Base-by-base conservation (phyloP, 2,113 vertebrate genomes). In the Thermophis baileyi region DNA sequence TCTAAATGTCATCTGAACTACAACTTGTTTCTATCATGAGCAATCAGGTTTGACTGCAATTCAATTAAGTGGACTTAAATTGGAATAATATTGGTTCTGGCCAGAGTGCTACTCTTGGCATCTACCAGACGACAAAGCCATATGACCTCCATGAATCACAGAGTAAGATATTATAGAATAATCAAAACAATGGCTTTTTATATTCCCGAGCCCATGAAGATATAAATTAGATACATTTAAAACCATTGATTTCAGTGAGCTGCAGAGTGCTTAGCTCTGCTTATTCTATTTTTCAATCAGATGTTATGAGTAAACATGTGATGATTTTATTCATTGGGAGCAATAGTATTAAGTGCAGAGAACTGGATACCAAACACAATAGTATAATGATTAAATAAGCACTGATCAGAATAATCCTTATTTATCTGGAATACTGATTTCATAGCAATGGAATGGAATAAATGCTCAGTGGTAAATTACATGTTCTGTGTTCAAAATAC, bases 51-150 rank as follows among this genome's bases (percentile, higher is more conserved):
- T 92, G 93, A 92, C 30, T 94, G 24, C 55, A 90, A 86, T 91
- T 92, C 22, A 44, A 25, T 94, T 86, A 85, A 87, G 57, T 91
- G 85, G 93, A 94, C 89, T 94, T 94, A 93, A 63, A 69, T 0
- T 6, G 95, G 24, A 55, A 27, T 90, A 87, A 60, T 89, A 81
- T 89, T 91, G 88, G 47, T 91, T 93, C 94, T 92, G 89, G n/a
- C 40, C 88, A 90, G 90, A 89, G 91, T 53, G 50, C 47, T 87
- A 35, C 12, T 85, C 57, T 89, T 89, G 63, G 27, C 46, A 60
- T 92, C 89, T 50, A 93, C 90, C 85, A 81, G 81, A 35, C 63
- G 91, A 92, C 81, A 30, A 30, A 57, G 69, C 30, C 69, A 57
- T 49, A 81, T 89, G 30, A 93, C 44, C 44, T 51, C 44, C 44